Conservation (phyloP, 1,140 invertebrate genomes). For the Leguminivora glycinivorella region DNA sequence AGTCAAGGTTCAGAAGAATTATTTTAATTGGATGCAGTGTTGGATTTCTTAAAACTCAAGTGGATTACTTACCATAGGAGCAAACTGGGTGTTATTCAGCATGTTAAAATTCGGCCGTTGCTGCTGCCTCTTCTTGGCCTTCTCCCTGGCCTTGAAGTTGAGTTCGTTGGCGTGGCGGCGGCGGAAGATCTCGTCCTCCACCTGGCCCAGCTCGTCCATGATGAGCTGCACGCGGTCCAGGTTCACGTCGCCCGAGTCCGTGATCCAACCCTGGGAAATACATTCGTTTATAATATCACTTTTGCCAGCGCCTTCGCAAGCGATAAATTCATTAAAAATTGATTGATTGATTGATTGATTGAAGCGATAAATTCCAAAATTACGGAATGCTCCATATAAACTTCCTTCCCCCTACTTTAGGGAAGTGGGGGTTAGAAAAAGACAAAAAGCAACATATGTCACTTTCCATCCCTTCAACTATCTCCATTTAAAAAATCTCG, state of each 20-base stretch:
- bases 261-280: conserved; percentile 93
- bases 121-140: conserved; percentile 82
- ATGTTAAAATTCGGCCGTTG: conserved; percentile 85
- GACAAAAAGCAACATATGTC: too few species aligned
- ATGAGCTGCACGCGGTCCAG: conserved; percentile 96
- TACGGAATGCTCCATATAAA: too few species aligned
- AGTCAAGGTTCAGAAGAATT: conserved; percentile 16
- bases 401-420: too few species aligned
- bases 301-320: too few species aligned
- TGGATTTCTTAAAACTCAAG: neutral
- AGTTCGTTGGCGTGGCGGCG: conserved; percentile 92
- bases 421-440: too few species aligned
- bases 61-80: conserved; percentile 81
- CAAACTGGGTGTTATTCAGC: conserved; percentile 85
- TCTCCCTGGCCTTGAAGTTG: conserved; percentile 88
- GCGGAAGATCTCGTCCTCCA: conserved; percentile 99
- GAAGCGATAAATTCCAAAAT: too few species aligned
- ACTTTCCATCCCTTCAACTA: too few species aligned
- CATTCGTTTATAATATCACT: too few species aligned
- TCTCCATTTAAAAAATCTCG: too few species aligned
- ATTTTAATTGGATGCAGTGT: conserved; percentile 5
- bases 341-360: too few species aligned
- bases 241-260: conserved; percentile 96
- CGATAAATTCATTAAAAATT: too few species aligned
- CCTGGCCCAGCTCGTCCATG: conserved; percentile 94